A percentile compares a stretch with the other conserved stretches of the same genome.
Evolutionary conservation across 1,140 invertebrate species (phyloP).

Genomic region (Drosophila arizonae): DNA sequence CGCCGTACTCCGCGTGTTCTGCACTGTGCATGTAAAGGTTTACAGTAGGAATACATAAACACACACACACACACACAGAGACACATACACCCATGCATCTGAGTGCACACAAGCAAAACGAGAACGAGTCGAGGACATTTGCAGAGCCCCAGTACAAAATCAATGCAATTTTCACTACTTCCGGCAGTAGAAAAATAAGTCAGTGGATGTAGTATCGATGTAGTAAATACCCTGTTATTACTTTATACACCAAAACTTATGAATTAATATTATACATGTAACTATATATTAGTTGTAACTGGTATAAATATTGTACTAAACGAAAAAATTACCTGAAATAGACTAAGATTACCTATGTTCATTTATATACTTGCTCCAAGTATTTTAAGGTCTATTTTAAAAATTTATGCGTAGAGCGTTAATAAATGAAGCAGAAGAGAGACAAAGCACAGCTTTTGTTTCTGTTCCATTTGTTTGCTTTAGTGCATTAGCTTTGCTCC

Average conservation of each 20-base stretch:
- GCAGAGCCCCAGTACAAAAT: conserved; percentile 64
- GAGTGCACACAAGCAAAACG: conserved; percentile 47
- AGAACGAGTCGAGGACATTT: conserved; percentile 62
- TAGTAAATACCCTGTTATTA: neutral
- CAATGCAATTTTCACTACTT: conserved; percentile 79
- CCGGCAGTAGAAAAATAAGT: conserved; percentile 36
- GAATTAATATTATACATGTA: too few relatives aligned
- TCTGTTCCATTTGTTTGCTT: conserved; percentile 52
- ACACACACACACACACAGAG: conserved; percentile 7
- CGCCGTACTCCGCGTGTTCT: conserved; percentile 21
- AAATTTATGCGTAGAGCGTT: too few relatives aligned
- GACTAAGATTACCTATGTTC: too few relatives aligned
- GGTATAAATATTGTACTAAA: too few relatives aligned
- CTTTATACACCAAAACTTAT: neutral
- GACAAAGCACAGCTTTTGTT: too few relatives aligned
- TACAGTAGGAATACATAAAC: conserved; percentile 46
- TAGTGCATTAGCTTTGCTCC: conserved; percentile 53
- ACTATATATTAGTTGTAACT: too few relatives aligned
- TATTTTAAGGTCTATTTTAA: too few relatives aligned
- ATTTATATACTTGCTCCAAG: too few relatives aligned
- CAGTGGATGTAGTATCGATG: conserved; percentile 2
- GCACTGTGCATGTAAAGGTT: conserved; percentile 47
- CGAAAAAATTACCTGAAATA: too few relatives aligned
- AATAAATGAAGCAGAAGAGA: too few relatives aligned
- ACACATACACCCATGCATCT: conserved; percentile 12